Evolutionary conservation across 2,113 vertebrate species (phyloP).

Genomic region (Acanthochromis polyacanthus): DNA sequence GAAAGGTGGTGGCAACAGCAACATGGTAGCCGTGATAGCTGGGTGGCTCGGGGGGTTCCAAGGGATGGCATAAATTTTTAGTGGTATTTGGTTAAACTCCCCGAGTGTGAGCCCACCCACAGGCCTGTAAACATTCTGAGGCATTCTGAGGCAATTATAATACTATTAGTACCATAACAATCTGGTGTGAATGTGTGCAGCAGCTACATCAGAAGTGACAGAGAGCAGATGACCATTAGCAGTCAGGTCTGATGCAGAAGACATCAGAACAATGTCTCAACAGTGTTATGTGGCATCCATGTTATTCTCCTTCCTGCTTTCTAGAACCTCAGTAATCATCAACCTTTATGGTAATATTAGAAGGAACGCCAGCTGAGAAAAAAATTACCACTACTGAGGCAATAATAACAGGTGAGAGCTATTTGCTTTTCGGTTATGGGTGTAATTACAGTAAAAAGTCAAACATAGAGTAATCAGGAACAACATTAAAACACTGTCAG

Average conservation of each 20-base stretch:
- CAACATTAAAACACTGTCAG: no score
- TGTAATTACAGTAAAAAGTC: neutral
- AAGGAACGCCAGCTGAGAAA: no score
- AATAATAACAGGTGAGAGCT: neutral
- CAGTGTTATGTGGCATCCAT: neutral
- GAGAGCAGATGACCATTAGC: constrained; percentile 68
- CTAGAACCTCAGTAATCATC: no score
- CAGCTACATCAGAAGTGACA: constrained; percentile 64
- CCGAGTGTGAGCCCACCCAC: constrained; percentile 36
- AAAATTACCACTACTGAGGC: no score
- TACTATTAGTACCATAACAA: constrained; percentile 41
- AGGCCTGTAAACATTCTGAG: constrained; percentile 57
- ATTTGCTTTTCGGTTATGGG: neutral
- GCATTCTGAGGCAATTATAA: constrained; percentile 56
- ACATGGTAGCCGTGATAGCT: constrained; percentile 18
- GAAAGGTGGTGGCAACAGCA: neutral
- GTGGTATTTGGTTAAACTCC: constrained; percentile 47
- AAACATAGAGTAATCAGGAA: no score
- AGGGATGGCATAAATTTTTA: constrained; percentile 40
- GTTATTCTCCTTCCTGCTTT: no score
- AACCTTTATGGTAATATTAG: no score
- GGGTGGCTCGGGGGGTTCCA: constrained; percentile 10
- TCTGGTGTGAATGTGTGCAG: constrained; percentile 47
- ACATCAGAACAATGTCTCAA: constrained; percentile 32
- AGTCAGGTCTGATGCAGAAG: constrained; percentile 50